A percentile compares a stretch with the other conserved stretches of the same genome.
Conservation (phyloP, 2,888 invertebrate species). For the Clepsis dumicolana region DNA sequence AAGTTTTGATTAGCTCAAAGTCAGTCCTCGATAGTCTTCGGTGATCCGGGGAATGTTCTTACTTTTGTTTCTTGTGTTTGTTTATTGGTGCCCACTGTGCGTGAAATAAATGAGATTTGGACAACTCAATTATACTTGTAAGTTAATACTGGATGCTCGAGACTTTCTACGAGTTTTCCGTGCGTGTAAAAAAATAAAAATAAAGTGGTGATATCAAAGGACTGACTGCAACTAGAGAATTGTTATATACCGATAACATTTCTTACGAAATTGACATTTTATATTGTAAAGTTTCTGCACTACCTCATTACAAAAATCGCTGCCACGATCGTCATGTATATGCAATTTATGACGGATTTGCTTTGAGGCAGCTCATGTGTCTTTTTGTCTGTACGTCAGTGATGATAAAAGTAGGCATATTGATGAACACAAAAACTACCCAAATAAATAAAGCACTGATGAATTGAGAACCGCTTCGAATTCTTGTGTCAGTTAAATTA, state of each 20-base stretch:
- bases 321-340: too few species aligned
- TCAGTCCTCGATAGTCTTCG: constrained; percentile 44
- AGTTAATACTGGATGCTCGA: constrained; percentile 48
- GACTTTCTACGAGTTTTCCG: constrained; percentile 9
- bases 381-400: too few species aligned
- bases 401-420: too few species aligned
- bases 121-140: constrained; percentile 59
- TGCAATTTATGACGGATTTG: too few species aligned
- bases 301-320: too few species aligned
- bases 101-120: constrained; percentile 59
- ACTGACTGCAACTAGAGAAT: background rate
- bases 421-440: too few species aligned
- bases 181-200: background rate
- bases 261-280: too few species aligned
- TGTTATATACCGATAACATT: too few species aligned
- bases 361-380: too few species aligned
- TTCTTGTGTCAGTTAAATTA: background rate
- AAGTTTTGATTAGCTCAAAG: constrained; percentile 65
- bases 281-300: too few species aligned
- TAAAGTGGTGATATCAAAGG: background rate
- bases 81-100: constrained; percentile 56
- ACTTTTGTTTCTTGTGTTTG: constrained; percentile 55
- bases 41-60: constrained; percentile 53
- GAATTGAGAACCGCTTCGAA: too few species aligned
- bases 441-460: too few species aligned